Evolutionary conservation across 2,888 invertebrate species (phyloP).

Genomic region (Stenurella melanura): DNA sequence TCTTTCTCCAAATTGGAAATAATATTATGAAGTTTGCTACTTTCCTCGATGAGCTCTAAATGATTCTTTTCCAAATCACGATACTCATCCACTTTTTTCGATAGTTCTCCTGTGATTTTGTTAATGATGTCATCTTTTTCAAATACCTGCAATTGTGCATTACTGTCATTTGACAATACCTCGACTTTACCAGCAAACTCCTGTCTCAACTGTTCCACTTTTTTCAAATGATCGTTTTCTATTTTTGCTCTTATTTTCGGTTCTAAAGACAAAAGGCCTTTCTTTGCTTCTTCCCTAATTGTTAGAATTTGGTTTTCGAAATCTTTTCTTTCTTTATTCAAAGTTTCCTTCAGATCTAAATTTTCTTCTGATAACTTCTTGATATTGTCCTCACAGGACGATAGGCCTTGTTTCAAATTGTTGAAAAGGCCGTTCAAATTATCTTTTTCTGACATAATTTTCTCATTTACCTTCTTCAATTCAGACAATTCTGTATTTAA

Average conservation of each 20-base stretch:
- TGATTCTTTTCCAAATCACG: constrained; percentile 65
- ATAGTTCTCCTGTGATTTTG: constrained; percentile 59
- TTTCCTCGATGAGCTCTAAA: constrained; percentile 67
- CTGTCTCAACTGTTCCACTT: constrained; percentile 58
- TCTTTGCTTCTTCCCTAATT: constrained; percentile 73
- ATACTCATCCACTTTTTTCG: constrained; percentile 57
- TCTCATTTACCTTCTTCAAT: constrained; percentile 13
- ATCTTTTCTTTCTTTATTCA: constrained; percentile 71
- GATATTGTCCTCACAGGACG: constrained; percentile 49
- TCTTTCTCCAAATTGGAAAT: constrained; percentile 59
- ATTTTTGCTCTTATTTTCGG: constrained; percentile 65
- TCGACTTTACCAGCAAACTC: constrained; percentile 65
- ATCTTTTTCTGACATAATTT: constrained; percentile 35
- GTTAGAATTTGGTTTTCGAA: constrained; percentile 73
- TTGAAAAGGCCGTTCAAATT: constrained; percentile 45
- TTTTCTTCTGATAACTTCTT: constrained; percentile 51
- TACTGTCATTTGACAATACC: constrained; percentile 59
- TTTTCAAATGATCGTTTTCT: constrained; percentile 58
- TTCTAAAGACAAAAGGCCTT: constrained; percentile 66
- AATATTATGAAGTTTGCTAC: constrained; percentile 54
- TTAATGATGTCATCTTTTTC: constrained; percentile 73
- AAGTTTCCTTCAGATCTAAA: constrained; percentile 47
- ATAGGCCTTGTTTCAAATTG: constrained; percentile 50
- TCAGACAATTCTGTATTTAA: constrained; percentile 44
- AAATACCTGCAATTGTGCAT: constrained; percentile 72